Conservation (phyloP, 2,888 invertebrate genomes). For the Philopedon plagiatum region DNA sequence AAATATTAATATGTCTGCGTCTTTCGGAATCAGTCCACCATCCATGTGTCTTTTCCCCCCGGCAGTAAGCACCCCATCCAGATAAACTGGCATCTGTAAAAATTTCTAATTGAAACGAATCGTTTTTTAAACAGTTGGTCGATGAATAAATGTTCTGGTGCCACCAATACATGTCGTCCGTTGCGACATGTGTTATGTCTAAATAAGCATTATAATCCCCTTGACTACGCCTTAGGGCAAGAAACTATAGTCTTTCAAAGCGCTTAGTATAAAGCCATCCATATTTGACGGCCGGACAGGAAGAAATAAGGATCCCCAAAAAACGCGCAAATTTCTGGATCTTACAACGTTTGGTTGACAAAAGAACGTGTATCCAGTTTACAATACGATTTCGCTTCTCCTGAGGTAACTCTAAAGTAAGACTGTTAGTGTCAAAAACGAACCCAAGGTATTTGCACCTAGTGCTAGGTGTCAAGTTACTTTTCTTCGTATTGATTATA, state of each 20-base stretch:
- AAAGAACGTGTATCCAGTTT: background rate
- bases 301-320: conserved; percentile 48
- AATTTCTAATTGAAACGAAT: background rate
- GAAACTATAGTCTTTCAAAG: conserved; percentile 29
- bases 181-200: background rate
- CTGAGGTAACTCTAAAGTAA: conserved; percentile 29
- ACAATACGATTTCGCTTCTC: conserved; percentile 8
- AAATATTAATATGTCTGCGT: conserved; percentile 53
- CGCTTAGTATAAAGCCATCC: background rate
- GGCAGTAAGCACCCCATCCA: conserved; percentile 52
- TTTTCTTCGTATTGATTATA: conserved; percentile 48
- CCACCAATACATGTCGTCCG: background rate
- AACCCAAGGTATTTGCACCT: conserved; percentile 50
- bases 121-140: background rate
- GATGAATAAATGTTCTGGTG: background rate
- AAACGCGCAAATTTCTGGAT: conserved; percentile 48
- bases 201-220: conserved; percentile 4
- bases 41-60: conserved; percentile 31
- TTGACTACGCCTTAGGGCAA: conserved; percentile 7
- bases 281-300: conserved; percentile 44
- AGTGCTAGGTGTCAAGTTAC: conserved; percentile 29
- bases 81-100: background rate
- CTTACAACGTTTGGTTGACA: background rate
- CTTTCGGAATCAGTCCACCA: conserved; percentile 49
- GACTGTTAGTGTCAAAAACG: conserved; percentile 36